phyloP scores from a whole-genome alignment of 2,797 vertebrate genomes.

The Enteromius treurensis region DNA sequence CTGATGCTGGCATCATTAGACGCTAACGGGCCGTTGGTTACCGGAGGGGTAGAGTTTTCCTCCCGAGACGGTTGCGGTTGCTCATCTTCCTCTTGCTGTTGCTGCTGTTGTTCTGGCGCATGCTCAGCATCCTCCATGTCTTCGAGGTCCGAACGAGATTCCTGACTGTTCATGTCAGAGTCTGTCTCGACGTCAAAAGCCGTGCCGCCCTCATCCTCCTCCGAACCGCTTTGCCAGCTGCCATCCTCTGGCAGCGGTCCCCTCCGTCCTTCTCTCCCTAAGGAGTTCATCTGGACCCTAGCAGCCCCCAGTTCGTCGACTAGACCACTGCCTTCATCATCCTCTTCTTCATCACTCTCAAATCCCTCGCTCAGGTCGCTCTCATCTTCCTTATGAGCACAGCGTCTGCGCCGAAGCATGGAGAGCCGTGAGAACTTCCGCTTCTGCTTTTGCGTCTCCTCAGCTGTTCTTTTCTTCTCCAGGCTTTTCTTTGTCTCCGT shows the following conservation, averaged over 20 bases:
- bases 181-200: slow-evolving; percentile 96
- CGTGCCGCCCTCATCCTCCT: slow-evolving; percentile 86
- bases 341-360: slow-evolving; percentile 83
- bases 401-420: slow-evolving; percentile 87
- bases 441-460: slow-evolving; percentile 81
- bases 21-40: slow-evolving; percentile 80
- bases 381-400: slow-evolving; percentile 86
- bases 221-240: slow-evolving; percentile 86
- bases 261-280: slow-evolving; percentile 72
- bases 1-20: slow-evolving; percentile 87
- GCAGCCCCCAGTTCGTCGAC: slow-evolving; percentile 41
- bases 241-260: slow-evolving; percentile 76
- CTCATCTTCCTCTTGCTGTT: slow-evolving; percentile 54
- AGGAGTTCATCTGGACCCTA: slow-evolving; percentile 46
- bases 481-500: slow-evolving; percentile 44
- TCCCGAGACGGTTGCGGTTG: slow-evolving; percentile 59
- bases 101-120: slow-evolving; percentile 55
- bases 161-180: slow-evolving; percentile 99
- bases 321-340: slow-evolving; percentile 58
- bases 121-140: slow-evolving; percentile 89
- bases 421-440: slow-evolving; percentile 91
- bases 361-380: slow-evolving; percentile 97
- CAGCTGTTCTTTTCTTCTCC: slow-evolving; percentile 58
- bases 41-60: slow-evolving; percentile 69
- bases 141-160: slow-evolving; percentile 94